Conservation (phyloP, 1,140 invertebrate species). For the Galleria mellonella region DNA sequence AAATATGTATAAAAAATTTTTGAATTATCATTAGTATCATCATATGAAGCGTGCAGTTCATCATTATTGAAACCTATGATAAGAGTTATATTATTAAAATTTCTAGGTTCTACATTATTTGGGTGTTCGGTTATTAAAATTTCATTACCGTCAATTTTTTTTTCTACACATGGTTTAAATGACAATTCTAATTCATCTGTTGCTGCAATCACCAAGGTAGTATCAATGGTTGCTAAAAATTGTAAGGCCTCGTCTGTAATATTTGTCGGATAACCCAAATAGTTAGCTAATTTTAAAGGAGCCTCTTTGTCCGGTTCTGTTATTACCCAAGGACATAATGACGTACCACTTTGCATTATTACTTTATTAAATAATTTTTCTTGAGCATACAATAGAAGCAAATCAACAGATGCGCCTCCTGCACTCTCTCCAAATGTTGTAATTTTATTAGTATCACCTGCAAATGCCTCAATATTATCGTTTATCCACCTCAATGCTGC, state of each 20-base stretch:
- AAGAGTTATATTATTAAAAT: neutral
- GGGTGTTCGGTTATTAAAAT: neutral
- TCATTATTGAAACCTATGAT: conserved; percentile 2
- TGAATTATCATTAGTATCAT: conserved; percentile 9
- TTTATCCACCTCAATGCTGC: conserved; percentile 78
- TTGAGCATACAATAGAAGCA: conserved; percentile 9
- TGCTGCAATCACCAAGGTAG: conserved; percentile 2
- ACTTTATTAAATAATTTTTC: conserved; percentile 5
- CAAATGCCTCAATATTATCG: conserved; percentile 79
- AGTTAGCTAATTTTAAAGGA: conserved; percentile 2
- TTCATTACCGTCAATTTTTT: conserved; percentile 1
- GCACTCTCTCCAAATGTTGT: conserved; percentile 79
- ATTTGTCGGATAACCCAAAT: neutral
- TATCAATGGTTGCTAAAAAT: conserved; percentile 1
- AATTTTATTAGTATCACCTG: conserved; percentile 78
- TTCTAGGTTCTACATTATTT: neutral
- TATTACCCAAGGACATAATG: neutral
- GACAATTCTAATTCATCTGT: neutral
- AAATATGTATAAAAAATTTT: neutral
- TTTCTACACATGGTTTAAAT: conserved; percentile 1
- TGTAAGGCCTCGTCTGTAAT: neutral
- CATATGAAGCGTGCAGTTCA: conserved; percentile 8
- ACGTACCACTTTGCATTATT: conserved; percentile 5
- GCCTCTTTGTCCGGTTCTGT: neutral
- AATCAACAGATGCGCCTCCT: conserved; percentile 59